Evolutionary conservation across 2,113 vertebrate genomes (phyloP).

Genomic region (Strix uralensis): DNA sequence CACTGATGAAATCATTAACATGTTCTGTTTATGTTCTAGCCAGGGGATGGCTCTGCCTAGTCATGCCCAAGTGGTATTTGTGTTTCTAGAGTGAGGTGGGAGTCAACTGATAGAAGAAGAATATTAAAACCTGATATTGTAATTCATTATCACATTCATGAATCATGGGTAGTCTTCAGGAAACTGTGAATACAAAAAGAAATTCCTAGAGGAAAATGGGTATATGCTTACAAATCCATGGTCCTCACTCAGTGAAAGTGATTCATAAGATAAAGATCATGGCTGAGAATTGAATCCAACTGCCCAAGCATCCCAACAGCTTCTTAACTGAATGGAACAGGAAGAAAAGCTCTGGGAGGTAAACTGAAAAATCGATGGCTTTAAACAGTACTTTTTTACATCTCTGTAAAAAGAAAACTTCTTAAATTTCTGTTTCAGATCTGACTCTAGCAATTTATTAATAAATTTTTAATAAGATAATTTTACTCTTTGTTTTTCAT

Average conservation of each 20-base stretch:
- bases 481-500: neutral
- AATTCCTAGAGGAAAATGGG: neutral
- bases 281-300: neutral
- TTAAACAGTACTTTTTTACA: neutral
- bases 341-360: neutral
- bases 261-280: neutral
- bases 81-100: neutral
- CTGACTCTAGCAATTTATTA: neutral
- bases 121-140: neutral
- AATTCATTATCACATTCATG: neutral
- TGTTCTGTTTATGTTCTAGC: neutral
- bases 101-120: neutral
- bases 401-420: neutral
- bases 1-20: neutral
- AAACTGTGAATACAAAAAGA: neutral
- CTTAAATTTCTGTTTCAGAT: neutral
- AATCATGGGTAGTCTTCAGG: neutral
- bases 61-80: neutral
- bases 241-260: neutral
- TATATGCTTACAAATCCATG: neutral
- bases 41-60: neutral
- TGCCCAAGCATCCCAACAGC: neutral
- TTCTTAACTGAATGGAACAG: neutral
- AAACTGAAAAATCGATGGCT: neutral
- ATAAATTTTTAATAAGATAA: neutral